These are phyloP conservation scores for Stercorarius parasiticus DNA, from an alignment of 2,113 vertebrate genomes.

Conservation along the genomic window DNA sequence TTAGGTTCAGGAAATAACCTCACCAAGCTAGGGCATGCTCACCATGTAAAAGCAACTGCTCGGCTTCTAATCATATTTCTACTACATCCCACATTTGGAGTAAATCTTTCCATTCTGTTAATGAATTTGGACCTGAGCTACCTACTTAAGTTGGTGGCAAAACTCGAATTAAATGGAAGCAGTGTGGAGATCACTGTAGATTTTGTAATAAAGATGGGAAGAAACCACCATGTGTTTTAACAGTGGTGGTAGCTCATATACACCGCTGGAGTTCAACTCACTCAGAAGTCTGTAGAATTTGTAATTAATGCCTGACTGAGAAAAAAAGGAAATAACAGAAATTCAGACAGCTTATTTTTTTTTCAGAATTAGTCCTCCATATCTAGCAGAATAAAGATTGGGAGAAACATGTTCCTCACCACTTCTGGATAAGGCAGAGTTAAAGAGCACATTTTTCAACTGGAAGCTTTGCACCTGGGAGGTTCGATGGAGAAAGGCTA, in stretches of 20 bases:
- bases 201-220: background rate
- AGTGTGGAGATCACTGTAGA: background rate
- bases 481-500: background rate
- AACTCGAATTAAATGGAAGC: conserved; percentile 18
- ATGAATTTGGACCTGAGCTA: conserved; percentile 12
- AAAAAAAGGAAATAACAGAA: background rate
- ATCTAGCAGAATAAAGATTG: background rate
- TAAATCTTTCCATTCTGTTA: conserved; percentile 21
- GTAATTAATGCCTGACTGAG: background rate
- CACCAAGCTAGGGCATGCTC: background rate
- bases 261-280: background rate
- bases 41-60: background rate
- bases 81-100: background rate
- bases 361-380: background rate
- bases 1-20: conserved; percentile 30
- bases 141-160: background rate
- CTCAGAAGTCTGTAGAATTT: background rate
- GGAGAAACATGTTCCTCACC: background rate
- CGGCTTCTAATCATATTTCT: background rate
- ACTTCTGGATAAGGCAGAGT: background rate
- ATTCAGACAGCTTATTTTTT: background rate
- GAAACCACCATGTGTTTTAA: background rate
- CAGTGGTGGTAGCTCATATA: background rate
- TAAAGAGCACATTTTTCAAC: background rate
- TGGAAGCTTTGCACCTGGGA: background rate